Evolutionary conservation across 2,888 invertebrate species (phyloP).

Genomic region (Leptinotarsa rubiginosa): DNA sequence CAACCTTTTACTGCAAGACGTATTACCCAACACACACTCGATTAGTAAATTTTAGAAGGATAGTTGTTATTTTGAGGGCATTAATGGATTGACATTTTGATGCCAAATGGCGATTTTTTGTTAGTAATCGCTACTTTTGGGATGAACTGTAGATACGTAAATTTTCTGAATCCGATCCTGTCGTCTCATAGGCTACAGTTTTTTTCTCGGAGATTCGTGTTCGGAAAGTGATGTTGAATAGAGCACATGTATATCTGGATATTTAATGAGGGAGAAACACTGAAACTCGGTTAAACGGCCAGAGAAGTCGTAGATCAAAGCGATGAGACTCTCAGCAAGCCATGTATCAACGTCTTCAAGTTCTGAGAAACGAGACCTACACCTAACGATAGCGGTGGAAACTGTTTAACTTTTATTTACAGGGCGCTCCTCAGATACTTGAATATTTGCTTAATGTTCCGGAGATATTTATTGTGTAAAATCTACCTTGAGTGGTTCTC

Average conservation of each 20-base stretch:
- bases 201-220: conserved; percentile 5
- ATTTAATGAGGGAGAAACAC: conserved; percentile 56
- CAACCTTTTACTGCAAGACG: no score
- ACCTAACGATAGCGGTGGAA: conserved; percentile 7
- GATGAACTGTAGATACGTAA: no score
- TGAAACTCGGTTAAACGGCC: conserved; percentile 54
- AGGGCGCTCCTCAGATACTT: not conserved
- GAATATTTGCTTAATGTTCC: not conserved
- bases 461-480: not conserved
- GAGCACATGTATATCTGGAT: conserved; percentile 52
- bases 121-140: no score
- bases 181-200: not conserved
- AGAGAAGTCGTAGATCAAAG: conserved; percentile 57
- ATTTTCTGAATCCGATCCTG: not conserved
- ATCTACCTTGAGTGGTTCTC: no score
- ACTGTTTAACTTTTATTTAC: conserved; percentile 4
- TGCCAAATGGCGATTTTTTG: no score
- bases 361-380: conserved; percentile 52
- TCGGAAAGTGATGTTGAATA: conserved; percentile 45
- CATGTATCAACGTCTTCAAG: conserved; percentile 55
- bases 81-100: no score
- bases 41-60: no score
- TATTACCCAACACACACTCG: no score
- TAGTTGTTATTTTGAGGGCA: no score
- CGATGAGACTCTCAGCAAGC: conserved; percentile 52